Evolutionary conservation across 37 sponge, comb jelly and placozoan species (phyloP).

Genomic region (Ianthella basta): DNA sequence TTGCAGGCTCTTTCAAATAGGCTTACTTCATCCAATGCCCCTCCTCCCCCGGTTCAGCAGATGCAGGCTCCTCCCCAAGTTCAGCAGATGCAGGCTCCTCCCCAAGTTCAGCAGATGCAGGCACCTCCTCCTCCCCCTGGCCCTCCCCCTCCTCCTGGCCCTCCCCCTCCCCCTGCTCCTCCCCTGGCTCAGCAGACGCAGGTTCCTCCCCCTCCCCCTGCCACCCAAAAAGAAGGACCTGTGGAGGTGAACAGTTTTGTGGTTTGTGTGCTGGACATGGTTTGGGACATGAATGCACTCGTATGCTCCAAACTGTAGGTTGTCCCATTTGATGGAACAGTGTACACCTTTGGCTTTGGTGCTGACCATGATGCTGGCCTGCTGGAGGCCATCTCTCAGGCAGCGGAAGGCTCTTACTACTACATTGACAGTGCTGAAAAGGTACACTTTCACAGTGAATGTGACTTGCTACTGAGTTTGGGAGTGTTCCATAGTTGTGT

Average conservation of each 20-base stretch:
- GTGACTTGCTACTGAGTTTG: background rate
- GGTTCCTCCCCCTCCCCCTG: slow-evolving; percentile 14
- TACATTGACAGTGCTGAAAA: slow-evolving; percentile 90
- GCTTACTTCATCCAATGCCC: background rate
- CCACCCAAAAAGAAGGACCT: background rate
- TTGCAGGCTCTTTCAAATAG: too few species aligned
- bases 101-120: slow-evolving; percentile 7
- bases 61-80: background rate
- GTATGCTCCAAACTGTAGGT: background rate
- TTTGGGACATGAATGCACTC: background rate
- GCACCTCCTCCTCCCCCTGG: slow-evolving; percentile 4
- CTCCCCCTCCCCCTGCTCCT: slow-evolving; percentile 18
- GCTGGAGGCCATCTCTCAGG: slow-evolving; percentile 80
- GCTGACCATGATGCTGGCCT: slow-evolving; percentile 79
- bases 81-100: too few species aligned
- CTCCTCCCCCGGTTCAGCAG: background rate
- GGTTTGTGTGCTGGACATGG: too few species aligned
- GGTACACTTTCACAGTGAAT: slow-evolving; percentile 37
- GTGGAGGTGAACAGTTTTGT: too few species aligned
- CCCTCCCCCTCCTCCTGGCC: too few species aligned
- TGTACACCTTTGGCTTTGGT: slow-evolving; percentile 95
- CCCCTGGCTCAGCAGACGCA: slow-evolving; percentile 5
- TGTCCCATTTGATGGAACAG: slow-evolving; percentile 76
- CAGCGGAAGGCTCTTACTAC: slow-evolving; percentile 87
- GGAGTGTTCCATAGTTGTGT: background rate